phyloP scores from a whole-genome alignment of 2,113 vertebrate species.

The Proterorhinus semilunaris region DNA sequence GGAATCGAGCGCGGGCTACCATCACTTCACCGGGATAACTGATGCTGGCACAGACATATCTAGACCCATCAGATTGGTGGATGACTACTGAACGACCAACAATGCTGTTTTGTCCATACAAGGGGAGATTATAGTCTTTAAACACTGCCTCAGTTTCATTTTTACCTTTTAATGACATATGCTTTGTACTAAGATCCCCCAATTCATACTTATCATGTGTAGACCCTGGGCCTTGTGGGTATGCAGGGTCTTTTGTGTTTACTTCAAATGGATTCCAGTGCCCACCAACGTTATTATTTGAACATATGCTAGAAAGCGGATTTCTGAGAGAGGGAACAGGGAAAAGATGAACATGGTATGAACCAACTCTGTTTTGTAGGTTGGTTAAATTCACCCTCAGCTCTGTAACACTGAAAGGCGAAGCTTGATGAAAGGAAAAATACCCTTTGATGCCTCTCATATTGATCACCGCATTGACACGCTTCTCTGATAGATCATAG shows the following conservation, averaged over 20 bases:
- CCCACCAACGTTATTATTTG: slow-evolving; percentile 71
- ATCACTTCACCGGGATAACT: slow-evolving; percentile 67
- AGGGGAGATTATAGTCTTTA: slow-evolving; percentile 77
- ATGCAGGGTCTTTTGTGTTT: slow-evolving; percentile 40
- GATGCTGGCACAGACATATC: slow-evolving; percentile 73
- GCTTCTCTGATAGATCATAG: slow-evolving; percentile 59
- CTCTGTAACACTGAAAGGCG: slow-evolving; percentile 75
- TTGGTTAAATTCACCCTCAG: slow-evolving; percentile 69
- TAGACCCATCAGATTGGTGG: slow-evolving; percentile 47
- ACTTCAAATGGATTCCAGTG: slow-evolving; percentile 80
- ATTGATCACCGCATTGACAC: slow-evolving; percentile 65
- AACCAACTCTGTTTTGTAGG: slow-evolving; percentile 48
- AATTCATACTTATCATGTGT: slow-evolving; percentile 77
- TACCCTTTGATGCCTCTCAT: slow-evolving; percentile 76
- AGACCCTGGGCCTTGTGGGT: slow-evolving; percentile 62
- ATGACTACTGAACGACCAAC: slow-evolving; percentile 80
- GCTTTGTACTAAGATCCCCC: slow-evolving; percentile 78
- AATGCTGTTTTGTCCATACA: slow-evolving; percentile 80
- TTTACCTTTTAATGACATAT: slow-evolving; percentile 56
- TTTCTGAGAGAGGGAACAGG: slow-evolving; percentile 66
- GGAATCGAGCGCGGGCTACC: slow-evolving; percentile 69
- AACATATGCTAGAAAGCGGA: slow-evolving; percentile 56
- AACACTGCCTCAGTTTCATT: slow-evolving; percentile 32
- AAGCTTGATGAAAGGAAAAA: slow-evolving; percentile 72
- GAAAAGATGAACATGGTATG: slow-evolving; percentile 76